These are phyloP conservation scores for Pseudopipra pipra DNA, from an alignment of 2,113 vertebrate genomes.

Conservation along the genomic window DNA sequence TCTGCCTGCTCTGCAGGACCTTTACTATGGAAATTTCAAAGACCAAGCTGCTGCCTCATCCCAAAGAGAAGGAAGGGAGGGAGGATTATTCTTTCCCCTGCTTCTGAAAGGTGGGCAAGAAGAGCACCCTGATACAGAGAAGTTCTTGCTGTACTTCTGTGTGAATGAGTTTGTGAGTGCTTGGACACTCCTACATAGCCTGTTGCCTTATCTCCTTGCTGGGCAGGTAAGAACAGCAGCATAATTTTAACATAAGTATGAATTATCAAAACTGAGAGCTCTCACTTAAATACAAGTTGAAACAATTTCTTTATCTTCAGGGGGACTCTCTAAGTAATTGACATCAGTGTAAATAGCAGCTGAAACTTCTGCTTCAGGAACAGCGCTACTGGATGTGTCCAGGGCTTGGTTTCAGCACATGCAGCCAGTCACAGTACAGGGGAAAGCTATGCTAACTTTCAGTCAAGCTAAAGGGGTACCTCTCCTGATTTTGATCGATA, in stretches of 20 bases:
- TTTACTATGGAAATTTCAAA: background rate
- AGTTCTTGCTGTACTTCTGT: background rate
- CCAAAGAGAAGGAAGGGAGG: background rate
- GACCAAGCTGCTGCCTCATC: background rate
- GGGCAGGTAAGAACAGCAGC: background rate
- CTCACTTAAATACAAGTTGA: background rate
- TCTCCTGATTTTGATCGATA: conserved; percentile 17
- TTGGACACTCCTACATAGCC: background rate
- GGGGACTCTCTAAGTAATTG: background rate
- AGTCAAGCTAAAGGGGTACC: background rate
- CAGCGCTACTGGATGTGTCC: background rate
- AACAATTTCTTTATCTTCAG: conserved; percentile 1
- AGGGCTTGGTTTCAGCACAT: background rate
- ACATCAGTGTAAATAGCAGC: background rate
- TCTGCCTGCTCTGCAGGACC: background rate
- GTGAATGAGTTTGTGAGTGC: background rate
- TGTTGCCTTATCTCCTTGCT: background rate
- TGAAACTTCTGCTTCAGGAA: background rate
- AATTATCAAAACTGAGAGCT: background rate
- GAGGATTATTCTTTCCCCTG: background rate
- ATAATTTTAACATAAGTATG: background rate
- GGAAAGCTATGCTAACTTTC: background rate
- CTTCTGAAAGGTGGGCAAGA: background rate
- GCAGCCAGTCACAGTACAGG: background rate
- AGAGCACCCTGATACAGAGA: background rate